A percentile compares a stretch with the other conserved stretches of the same genome.
These are phyloP conservation scores for Erpetoichthys calabaricus DNA, from an alignment of 2,797 vertebrate species.

Conservation along the genomic window DNA sequence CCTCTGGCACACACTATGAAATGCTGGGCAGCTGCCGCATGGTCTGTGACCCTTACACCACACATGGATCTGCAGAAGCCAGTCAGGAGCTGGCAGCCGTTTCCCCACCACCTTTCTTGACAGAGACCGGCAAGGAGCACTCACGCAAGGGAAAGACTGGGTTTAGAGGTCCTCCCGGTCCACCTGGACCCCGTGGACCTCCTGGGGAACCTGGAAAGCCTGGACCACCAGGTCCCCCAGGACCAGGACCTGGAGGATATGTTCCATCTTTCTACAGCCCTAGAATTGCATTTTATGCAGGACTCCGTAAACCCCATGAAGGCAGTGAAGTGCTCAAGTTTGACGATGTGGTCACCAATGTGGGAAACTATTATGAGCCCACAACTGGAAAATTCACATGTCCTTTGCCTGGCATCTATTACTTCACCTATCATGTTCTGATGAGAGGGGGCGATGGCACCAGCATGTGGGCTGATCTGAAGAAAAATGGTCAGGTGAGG, in stretches of 20 bases:
- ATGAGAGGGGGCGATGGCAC: constrained; percentile 75
- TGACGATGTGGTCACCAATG: constrained; percentile 81
- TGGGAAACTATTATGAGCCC: constrained; percentile 81
- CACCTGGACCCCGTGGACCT: constrained; percentile 62
- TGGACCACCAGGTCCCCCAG: constrained; percentile 54
- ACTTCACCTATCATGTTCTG: constrained; percentile 82
- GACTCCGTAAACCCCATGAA: constrained; percentile 69
- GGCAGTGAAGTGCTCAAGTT: constrained; percentile 78
- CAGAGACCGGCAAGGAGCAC: constrained; percentile 53
- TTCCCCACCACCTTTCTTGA: constrained; percentile 50
- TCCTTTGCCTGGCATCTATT: constrained; percentile 73
- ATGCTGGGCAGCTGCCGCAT: constrained; percentile 87
- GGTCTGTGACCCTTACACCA: constrained; percentile 76
- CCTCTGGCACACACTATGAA: constrained; percentile 70
- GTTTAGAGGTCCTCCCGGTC: constrained; percentile 64
- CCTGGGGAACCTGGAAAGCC: constrained; percentile 60
- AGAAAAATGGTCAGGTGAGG: constrained; percentile 80
- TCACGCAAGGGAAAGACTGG: constrained; percentile 68
- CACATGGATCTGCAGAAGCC: constrained; percentile 41
- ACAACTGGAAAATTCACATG: constrained; percentile 86
- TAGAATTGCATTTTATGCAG: constrained; percentile 82
- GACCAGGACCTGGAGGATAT: constrained; percentile 62
- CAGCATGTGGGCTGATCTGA: constrained; percentile 80
- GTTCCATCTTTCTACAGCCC: constrained; percentile 66
- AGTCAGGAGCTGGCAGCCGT: constrained; percentile 47